These are phyloP conservation scores for Poecilia gillii DNA, from an alignment of 2,797 vertebrate genomes.

Conservation along the genomic window DNA sequence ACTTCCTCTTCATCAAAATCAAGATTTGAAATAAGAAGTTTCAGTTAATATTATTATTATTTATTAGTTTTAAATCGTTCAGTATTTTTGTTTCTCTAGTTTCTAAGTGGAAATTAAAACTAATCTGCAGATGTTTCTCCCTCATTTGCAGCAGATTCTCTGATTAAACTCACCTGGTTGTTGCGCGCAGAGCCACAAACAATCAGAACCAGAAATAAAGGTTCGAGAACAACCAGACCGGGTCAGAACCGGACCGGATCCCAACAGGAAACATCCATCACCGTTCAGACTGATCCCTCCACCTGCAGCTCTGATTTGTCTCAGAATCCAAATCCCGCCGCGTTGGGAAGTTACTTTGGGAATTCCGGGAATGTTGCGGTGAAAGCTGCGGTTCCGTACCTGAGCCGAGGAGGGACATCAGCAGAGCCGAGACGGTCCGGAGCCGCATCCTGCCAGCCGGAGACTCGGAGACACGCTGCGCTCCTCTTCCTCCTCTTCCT, in stretches of 20 bases:
- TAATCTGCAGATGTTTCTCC: not conserved
- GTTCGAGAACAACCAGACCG: not conserved
- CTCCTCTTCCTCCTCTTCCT: not conserved
- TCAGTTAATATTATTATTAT: not conserved
- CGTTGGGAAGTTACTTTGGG: slow-evolving; percentile 26
- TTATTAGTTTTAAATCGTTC: not conserved
- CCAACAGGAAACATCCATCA: not conserved
- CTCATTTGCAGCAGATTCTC: not conserved
- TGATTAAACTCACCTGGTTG: not conserved
- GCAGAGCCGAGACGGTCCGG: slow-evolving; percentile 83
- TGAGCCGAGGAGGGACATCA: slow-evolving; percentile 83
- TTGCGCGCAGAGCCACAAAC: slow-evolving; percentile 20
- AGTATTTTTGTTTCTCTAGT: not conserved
- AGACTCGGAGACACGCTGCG: slow-evolving; percentile 25
- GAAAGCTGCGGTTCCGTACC: slow-evolving; percentile 75
- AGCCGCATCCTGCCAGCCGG: slow-evolving; percentile 84
- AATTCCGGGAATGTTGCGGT: not conserved
- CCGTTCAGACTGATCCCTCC: not conserved
- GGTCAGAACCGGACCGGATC: not conserved
- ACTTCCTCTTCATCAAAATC: not conserved
- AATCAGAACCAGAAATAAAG: not conserved
- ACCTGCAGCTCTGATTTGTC: not conserved
- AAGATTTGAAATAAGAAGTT: not conserved
- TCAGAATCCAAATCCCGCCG: not conserved
- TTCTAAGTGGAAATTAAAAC: not conserved